Percentiles rank a stretch among this genome's conserved stretches.
Conservation (phyloP, 2,797 vertebrate species). For the Spheniscus humboldti region DNA sequence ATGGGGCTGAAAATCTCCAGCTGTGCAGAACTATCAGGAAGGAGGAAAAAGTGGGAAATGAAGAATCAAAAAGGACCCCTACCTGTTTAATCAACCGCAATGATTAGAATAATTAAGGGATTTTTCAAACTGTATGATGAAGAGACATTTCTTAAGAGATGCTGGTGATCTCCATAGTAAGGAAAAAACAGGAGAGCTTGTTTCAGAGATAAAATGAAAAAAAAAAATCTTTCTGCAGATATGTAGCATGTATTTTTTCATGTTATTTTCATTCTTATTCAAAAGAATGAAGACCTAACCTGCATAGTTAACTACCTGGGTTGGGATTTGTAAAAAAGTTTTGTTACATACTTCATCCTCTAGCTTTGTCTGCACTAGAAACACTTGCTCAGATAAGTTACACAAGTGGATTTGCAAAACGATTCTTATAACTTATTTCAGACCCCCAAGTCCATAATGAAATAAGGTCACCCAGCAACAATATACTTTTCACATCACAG, state of each 20-base stretch:
- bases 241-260: not conserved
- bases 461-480: not conserved
- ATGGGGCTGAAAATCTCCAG: constrained; percentile 36
- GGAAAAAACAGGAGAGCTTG: not conserved
- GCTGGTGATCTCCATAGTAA: not conserved
- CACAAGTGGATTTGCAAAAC: not conserved
- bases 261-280: not conserved
- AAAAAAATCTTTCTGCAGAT: not conserved
- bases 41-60: constrained; percentile 14
- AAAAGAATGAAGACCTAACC: not conserved
- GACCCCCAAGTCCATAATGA: not conserved
- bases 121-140: not conserved
- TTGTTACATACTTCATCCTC: not conserved
- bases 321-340: not conserved
- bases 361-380: not conserved
- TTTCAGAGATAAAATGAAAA: not conserved
- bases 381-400: not conserved
- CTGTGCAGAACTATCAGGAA: constrained; percentile 18
- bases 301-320: not conserved
- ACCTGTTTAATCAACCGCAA: not conserved
- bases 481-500: not conserved
- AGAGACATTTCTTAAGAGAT: not conserved
- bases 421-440: not conserved
- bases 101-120: not conserved
- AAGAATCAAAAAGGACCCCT: not conserved